phyloP scores from a whole-genome alignment of 2,113 vertebrate genomes.

The Harpagus bidentatus region DNA sequence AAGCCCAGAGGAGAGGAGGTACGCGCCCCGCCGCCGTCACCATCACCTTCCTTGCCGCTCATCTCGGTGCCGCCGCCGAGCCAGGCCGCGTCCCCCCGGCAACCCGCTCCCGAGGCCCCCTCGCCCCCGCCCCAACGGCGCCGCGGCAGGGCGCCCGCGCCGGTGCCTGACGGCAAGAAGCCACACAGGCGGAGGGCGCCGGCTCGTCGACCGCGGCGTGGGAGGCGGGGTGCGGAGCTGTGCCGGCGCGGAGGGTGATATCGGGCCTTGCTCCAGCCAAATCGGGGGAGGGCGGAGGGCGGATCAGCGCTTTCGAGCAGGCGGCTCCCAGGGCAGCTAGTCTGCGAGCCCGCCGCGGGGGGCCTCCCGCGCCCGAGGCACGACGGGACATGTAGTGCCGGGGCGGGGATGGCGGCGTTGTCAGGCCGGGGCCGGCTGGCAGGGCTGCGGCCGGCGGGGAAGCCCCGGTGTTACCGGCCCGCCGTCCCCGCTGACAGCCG shows the following conservation, averaged over 20 bases:
- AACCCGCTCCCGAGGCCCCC: background rate
- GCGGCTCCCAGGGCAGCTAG: rapidly evolving
- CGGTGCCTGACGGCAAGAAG: background rate
- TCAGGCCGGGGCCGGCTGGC: rapidly evolving
- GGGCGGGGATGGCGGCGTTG: background rate
- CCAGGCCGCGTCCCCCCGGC: background rate
- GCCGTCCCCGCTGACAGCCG: too few relatives aligned
- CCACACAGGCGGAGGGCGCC: rapidly evolving
- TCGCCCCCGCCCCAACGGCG: background rate
- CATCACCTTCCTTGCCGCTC: conserved; percentile 50
- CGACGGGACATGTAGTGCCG: conserved; percentile 49
- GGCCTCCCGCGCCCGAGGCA: background rate
- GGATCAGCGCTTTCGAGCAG: background rate
- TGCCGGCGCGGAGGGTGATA: rapidly evolving
- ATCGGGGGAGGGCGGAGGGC: rapidly evolving
- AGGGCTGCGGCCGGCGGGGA: rapidly evolving
- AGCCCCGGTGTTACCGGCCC: rapidly evolving
- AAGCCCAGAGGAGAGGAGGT: too few relatives aligned
- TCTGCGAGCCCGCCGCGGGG: rapidly evolving
- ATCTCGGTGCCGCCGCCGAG: background rate
- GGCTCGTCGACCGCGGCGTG: rapidly evolving
- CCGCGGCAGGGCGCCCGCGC: rapidly evolving
- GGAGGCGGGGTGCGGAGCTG: background rate
- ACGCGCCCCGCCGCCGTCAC: background rate
- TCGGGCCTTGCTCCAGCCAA: background rate